A percentile compares a stretch with the other conserved stretches of the same genome.
These are phyloP conservation scores for Oncorhynchus keta DNA, from an alignment of 2,113 vertebrate species.

Conservation along the genomic window DNA sequence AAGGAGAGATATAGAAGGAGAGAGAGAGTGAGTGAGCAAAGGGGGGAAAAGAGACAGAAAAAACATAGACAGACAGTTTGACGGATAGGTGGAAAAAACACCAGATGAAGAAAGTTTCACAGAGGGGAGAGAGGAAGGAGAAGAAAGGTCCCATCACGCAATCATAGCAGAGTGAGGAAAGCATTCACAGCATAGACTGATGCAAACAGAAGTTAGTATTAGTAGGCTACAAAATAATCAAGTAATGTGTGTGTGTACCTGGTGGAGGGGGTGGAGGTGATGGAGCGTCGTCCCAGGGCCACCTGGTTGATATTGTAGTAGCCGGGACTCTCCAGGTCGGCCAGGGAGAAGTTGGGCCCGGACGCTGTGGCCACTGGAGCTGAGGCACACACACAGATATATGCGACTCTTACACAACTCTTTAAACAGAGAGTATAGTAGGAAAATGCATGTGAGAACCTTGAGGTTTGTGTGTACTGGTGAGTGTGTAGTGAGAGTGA, in stretches of 20 bases:
- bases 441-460: neutral
- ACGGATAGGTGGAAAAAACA: neutral
- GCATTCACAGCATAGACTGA: neutral
- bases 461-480: neutral
- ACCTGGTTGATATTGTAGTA: slow-evolving; percentile 98
- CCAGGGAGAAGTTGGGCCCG: slow-evolving; percentile 93
- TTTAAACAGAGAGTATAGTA: neutral
- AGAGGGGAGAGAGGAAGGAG: neutral
- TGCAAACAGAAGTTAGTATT: slow-evolving; percentile 3
- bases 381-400: slow-evolving; percentile 45
- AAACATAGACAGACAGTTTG: slow-evolving; percentile 48
- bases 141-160: slow-evolving; percentile 13
- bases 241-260: slow-evolving; percentile 69
- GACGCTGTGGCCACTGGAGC: slow-evolving; percentile 90
- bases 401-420: slow-evolving; percentile 5
- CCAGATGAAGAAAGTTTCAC: neutral
- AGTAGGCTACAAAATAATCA: neutral
- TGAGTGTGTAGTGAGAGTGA: too few species aligned
- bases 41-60: slow-evolving; percentile 12
- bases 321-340: slow-evolving; percentile 91
- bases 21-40: slow-evolving; percentile 12
- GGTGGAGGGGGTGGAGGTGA: slow-evolving; percentile 90
- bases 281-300: slow-evolving; percentile 87
- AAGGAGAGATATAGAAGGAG: neutral
- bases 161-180: slow-evolving; percentile 11